Evolutionary conservation across 2,113 vertebrate species (phyloP).

Genomic region (Syrrhaptes paradoxus): DNA sequence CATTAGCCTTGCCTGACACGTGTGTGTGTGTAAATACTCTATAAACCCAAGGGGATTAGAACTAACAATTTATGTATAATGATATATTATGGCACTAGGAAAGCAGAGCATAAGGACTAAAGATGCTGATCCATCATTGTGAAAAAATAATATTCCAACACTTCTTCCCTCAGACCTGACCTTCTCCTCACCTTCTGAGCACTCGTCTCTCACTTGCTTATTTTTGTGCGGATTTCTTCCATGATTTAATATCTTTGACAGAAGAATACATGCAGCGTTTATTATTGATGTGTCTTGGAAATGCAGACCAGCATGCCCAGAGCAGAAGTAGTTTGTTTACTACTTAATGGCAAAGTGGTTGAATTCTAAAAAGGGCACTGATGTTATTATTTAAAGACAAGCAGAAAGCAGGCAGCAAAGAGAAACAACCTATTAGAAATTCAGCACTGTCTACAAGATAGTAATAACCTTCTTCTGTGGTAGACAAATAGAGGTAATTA

Average conservation of each 20-base stretch:
- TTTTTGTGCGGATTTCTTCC: not conserved
- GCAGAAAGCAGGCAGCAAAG: not conserved
- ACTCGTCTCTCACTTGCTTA: not conserved
- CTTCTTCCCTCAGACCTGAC: not conserved
- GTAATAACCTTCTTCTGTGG: not conserved
- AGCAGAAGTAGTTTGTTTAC: constrained; percentile 35
- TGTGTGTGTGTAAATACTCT: not conserved
- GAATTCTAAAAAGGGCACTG: constrained; percentile 19
- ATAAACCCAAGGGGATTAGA: not conserved
- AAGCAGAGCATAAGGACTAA: not conserved
- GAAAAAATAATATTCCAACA: not conserved
- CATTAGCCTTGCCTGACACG: not conserved
- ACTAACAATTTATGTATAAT: not conserved
- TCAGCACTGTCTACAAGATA: not conserved
- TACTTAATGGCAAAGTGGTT: constrained; percentile 3
- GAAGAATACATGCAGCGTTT: not conserved
- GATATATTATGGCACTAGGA: not conserved
- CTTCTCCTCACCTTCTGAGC: not conserved
- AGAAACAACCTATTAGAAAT: not conserved
- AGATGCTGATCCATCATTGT: not conserved
- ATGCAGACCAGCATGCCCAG: not conserved
- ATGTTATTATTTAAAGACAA: constrained; percentile 21
- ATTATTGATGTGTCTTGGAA: not conserved
- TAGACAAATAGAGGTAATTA: not conserved
- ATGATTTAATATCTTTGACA: not conserved